Conservation (phyloP, 1,140 invertebrate genomes). For the Scaptomyza pallida region DNA sequence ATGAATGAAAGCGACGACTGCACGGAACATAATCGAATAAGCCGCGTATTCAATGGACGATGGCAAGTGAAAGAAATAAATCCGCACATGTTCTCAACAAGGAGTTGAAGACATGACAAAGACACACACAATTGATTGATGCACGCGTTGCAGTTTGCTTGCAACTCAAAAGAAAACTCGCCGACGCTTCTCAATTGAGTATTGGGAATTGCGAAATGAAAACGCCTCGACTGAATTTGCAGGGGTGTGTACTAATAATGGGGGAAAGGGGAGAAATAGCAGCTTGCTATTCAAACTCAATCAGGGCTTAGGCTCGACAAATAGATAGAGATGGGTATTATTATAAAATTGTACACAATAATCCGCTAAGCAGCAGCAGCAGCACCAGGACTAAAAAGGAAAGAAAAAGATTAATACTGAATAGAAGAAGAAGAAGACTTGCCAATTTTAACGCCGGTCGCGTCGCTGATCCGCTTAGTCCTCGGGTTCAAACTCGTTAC, state of each 20-base stretch:
- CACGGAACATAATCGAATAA: constrained; percentile 74
- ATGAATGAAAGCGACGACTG: constrained; percentile 55
- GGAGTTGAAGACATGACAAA: constrained; percentile 46
- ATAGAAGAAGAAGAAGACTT: constrained; percentile 18
- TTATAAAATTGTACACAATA: constrained; percentile 57
- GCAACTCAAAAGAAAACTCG: constrained; percentile 37
- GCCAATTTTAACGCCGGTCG: constrained; percentile 52
- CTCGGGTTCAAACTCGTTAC: constrained; percentile 62
- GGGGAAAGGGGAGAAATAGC: not conserved
- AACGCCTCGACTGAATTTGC: constrained; percentile 19
- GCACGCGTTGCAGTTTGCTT: constrained; percentile 46
- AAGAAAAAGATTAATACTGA: not conserved
- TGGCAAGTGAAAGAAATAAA: constrained; percentile 70
- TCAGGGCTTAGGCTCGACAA: constrained; percentile 64
- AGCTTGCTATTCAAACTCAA: constrained; percentile 40
- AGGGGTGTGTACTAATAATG: constrained; percentile 1
- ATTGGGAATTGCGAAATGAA: constrained; percentile 50
- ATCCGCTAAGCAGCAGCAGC: constrained; percentile 56
- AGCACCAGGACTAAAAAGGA: too few relatives aligned
- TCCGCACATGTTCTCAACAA: constrained; percentile 68
- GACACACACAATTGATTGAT: constrained; percentile 51
- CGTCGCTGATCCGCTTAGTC: constrained; percentile 62
- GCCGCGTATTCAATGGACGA: constrained; percentile 69
- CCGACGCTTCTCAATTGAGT: constrained; percentile 8
- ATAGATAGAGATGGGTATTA: constrained; percentile 46